phyloP scores from a whole-genome alignment of 2,888 invertebrate species.

The Xiphydria camelus region DNA sequence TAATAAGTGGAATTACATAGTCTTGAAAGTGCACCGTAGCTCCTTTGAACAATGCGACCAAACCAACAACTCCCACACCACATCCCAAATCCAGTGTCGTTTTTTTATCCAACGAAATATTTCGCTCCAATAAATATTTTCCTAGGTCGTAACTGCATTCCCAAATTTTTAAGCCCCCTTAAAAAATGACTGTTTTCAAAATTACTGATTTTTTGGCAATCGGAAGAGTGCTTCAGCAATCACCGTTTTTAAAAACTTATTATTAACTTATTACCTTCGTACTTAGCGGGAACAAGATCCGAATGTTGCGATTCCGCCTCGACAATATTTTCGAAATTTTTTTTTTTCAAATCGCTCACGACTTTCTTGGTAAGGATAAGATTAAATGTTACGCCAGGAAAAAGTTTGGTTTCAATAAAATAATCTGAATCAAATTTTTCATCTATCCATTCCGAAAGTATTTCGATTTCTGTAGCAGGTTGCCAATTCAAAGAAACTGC shows the following conservation, averaged over 20 bases:
- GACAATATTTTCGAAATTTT: conserved; percentile 53
- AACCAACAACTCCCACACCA: conserved; percentile 88
- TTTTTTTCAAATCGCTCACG: conserved; percentile 41
- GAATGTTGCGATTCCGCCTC: conserved; percentile 70
- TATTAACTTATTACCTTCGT: conserved; percentile 69
- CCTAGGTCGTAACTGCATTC: conserved; percentile 87
- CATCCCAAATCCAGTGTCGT: conserved; percentile 88
- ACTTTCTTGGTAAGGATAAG: conserved; percentile 38
- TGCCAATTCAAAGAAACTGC: conserved; percentile 36
- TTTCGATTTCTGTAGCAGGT: conserved; percentile 35
- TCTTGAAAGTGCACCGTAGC: conserved; percentile 83
- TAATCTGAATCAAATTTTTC: conserved; percentile 23
- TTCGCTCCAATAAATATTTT: conserved; percentile 63
- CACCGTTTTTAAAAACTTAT: conserved; percentile 2
- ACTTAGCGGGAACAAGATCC: conserved; percentile 74
- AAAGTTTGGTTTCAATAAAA: conserved; percentile 24
- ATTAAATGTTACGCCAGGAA: conserved; percentile 30
- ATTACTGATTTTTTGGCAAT: conserved; percentile 3
- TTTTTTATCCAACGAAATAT: conserved; percentile 59
- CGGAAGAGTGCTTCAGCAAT: conserved; percentile 2
- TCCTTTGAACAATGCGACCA: conserved; percentile 71
- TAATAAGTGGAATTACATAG: no score
- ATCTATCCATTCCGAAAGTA: conserved; percentile 21
- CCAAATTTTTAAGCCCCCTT: conserved; percentile 96
- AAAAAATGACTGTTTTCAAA: conserved; percentile 32